A percentile compares a stretch with the other conserved stretches of the same genome.
phyloP scores from a whole-genome alignment of 37 sponge, comb jelly and placozoan species.

The Beroe forskalii region DNA sequence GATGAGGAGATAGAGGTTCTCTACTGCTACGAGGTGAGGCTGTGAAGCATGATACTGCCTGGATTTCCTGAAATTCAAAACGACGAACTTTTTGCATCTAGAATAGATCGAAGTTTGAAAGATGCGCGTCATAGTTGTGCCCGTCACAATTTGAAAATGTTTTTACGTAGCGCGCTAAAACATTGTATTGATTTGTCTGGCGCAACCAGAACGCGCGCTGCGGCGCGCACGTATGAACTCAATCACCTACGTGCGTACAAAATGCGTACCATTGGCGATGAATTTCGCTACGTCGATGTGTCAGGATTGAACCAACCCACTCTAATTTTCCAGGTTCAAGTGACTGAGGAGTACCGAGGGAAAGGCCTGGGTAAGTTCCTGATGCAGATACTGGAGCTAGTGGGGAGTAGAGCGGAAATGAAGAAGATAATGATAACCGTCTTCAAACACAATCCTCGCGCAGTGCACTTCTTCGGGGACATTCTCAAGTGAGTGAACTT shows the following conservation, averaged over 20 bases:
- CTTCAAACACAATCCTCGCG: conserved; percentile 50
- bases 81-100: no score
- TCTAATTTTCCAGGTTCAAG: conserved; percentile 37
- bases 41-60: no score
- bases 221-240: no score
- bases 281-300: no score
- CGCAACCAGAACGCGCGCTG: not conserved
- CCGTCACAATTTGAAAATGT: not conserved
- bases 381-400: conserved; percentile 62
- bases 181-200: not conserved
- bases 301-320: no score
- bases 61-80: not conserved
- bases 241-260: no score
- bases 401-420: conserved; percentile 4
- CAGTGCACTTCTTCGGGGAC: conserved; percentile 37
- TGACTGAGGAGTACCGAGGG: conserved; percentile 1
- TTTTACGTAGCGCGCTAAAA: not conserved
- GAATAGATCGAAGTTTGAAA: no score
- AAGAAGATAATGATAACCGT: conserved; percentile 61
- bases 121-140: no score
- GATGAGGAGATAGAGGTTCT: conserved; percentile 44
- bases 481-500: conserved; percentile 50
- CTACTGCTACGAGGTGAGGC: conserved; percentile 51
- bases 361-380: conserved; percentile 49
- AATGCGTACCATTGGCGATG: no score